These are phyloP conservation scores for Biston betularia DNA, from an alignment of 2,888 invertebrate species.

Conservation along the genomic window DNA sequence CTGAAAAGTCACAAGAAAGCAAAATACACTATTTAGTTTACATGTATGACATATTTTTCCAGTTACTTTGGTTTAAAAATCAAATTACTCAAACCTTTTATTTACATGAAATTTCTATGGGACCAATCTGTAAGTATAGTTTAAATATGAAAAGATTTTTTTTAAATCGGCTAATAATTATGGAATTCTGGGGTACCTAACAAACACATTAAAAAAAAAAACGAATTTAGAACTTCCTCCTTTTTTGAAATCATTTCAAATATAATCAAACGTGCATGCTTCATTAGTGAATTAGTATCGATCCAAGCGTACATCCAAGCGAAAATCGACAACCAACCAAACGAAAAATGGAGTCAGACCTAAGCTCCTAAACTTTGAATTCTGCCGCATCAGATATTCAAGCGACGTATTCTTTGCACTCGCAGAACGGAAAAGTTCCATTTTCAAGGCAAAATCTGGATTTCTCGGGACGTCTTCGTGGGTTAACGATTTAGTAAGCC, in stretches of 20 bases:
- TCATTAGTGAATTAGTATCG: constrained; percentile 57
- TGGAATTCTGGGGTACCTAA: too few relatives aligned
- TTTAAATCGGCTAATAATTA: too few relatives aligned
- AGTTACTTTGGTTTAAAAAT: too few relatives aligned
- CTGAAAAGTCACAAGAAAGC: too few relatives aligned
- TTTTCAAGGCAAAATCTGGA: constrained; percentile 78
- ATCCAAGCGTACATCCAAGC: constrained; percentile 58
- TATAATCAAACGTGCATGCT: constrained; percentile 46
- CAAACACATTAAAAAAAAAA: too few relatives aligned
- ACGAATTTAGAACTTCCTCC: too few relatives aligned
- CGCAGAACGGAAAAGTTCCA: constrained; percentile 82
- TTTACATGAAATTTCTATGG: too few relatives aligned
- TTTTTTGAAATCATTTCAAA: constrained; percentile 14
- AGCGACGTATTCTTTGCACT: constrained; percentile 82
- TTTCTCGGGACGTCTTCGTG: constrained; percentile 78
- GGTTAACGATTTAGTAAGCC: constrained; percentile 81
- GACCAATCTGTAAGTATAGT: too few relatives aligned
- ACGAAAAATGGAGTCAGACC: constrained; percentile 69
- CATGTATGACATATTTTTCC: too few relatives aligned
- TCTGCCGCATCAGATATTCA: constrained; percentile 81
- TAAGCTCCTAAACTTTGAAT: constrained; percentile 83
- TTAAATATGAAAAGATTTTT: too few relatives aligned
- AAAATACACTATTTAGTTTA: too few relatives aligned
- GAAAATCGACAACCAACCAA: constrained; percentile 54
- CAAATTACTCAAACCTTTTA: too few relatives aligned